Percentiles rank a stretch among this genome's conserved stretches.
Conservation (phyloP, 2,113 vertebrate genomes). For the Callorhinus ursinus region DNA sequence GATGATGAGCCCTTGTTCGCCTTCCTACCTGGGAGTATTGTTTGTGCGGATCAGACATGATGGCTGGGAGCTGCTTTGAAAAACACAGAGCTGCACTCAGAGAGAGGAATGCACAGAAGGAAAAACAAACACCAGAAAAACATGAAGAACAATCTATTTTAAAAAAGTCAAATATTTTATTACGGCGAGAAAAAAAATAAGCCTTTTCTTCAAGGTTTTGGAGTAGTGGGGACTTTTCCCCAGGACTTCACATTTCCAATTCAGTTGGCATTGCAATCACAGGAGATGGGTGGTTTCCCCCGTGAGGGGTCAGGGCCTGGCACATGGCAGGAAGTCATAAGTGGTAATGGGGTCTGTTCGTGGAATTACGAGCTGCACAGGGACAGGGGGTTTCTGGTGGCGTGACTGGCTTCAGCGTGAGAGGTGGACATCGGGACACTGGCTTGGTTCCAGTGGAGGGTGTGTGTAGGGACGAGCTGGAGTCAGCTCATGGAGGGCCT, state of each 20-base stretch:
- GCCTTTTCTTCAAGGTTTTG: neutral
- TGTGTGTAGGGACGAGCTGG: too few species aligned
- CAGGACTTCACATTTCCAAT: neutral
- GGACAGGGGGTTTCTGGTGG: neutral
- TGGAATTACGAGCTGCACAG: neutral
- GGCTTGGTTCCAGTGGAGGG: neutral
- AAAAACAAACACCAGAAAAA: neutral
- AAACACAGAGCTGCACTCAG: neutral
- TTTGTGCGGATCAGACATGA: neutral
- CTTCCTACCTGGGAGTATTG: neutral
- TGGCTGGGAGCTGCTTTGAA: neutral
- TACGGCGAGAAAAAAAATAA: neutral
- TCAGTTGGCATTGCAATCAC: neutral
- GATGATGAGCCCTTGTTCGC: neutral
- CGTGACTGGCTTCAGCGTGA: accelerated
- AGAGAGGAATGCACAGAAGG: neutral
- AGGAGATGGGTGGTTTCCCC: neutral
- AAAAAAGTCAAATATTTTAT: conserved; percentile 2
- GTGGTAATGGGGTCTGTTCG: too few species aligned
- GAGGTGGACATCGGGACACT: neutral
- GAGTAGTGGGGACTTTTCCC: neutral
- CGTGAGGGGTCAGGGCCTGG: neutral
- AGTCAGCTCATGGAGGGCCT: neutral
- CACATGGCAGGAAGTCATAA: neutral
- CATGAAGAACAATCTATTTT: neutral